Conservation (phyloP, 2,113 vertebrate genomes). For the Heterotilapia buettikoferi region DNA sequence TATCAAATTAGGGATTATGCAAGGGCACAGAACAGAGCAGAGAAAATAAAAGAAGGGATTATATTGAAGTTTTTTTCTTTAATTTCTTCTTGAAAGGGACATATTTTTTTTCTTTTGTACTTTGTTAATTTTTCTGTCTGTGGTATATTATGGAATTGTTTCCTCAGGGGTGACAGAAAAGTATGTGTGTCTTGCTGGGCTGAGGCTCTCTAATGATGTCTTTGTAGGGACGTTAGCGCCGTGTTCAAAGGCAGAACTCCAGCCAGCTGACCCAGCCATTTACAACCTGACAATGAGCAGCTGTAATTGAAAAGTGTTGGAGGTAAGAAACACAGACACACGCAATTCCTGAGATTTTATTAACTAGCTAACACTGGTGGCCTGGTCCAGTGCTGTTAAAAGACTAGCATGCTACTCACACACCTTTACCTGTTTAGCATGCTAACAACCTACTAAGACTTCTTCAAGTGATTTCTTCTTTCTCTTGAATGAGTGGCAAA, state of each 20-base stretch:
- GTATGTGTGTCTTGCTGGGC: conserved; percentile 47
- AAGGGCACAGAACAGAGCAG: not conserved
- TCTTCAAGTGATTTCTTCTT: not conserved
- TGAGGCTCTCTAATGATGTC: conserved; percentile 59
- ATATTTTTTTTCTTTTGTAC: conserved; percentile 13
- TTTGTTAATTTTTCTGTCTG: conserved; percentile 37
- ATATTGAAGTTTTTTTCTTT: conserved; percentile 25
- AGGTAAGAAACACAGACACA: not conserved
- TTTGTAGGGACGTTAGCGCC: conserved; percentile 59
- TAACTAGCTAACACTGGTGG: conserved; percentile 25
- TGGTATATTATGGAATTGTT: conserved; percentile 43
- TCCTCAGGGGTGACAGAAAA: conserved; percentile 40
- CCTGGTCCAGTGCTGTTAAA: conserved; percentile 35
- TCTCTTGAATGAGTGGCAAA: not conserved
- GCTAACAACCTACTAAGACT: conserved; percentile 52
- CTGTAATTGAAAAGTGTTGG: conserved; percentile 68
- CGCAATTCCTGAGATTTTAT: conserved; percentile 25
- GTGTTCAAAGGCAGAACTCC: conserved; percentile 61
- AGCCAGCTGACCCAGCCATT: conserved; percentile 65
- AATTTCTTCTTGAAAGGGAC: conserved; percentile 25
- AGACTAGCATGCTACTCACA: conserved; percentile 40
- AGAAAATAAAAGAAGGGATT: conserved; percentile 1
- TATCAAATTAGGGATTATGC: conserved; percentile 28
- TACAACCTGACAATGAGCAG: conserved; percentile 67
- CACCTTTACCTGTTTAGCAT: conserved; percentile 48